Percentiles rank a stretch among this genome's conserved stretches.
Conservation (phyloP, 30 jellyfish, hydroid and myxozoan genomes). For the Turritopsis dohrnii region DNA sequence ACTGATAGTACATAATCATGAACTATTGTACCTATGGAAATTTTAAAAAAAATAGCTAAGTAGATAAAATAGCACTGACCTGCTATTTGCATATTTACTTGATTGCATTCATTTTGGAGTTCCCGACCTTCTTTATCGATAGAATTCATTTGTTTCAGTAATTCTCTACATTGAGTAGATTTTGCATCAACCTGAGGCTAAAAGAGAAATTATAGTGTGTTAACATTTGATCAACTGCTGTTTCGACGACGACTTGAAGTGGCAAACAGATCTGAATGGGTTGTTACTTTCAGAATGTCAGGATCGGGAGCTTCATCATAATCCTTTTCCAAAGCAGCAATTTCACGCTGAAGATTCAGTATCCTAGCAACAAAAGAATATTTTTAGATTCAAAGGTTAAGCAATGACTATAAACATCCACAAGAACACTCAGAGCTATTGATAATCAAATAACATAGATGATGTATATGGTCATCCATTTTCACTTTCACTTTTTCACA, state of each 20-base stretch:
- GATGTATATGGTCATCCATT: no score
- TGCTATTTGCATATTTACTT: conserved; percentile 45
- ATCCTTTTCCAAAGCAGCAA: conserved; percentile 46
- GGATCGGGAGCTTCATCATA: conserved; percentile 77
- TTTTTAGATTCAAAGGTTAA: not conserved
- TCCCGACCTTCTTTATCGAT: conserved; percentile 46
- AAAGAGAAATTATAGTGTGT: not conserved
- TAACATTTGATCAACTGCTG: no score
- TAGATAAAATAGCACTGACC: conserved; percentile 43
- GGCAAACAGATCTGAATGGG: no score
- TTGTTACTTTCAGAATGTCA: conserved; percentile 29
- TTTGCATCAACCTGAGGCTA: conserved; percentile 45
- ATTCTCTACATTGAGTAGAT: conserved; percentile 30
- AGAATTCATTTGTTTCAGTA: conserved; percentile 25
- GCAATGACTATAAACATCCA: no score
- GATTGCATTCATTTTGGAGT: conserved; percentile 55
- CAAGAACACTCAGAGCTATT: no score
- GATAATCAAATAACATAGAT: no score
- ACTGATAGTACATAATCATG: no score
- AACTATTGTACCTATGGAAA: no score
- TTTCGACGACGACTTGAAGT: no score
- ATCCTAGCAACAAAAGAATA: conserved; percentile 17
- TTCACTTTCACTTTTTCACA: no score
- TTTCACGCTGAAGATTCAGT: conserved; percentile 36
- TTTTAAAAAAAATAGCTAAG: no score